Conservation (phyloP, 2,797 vertebrate genomes). For the Molossus molossus region DNA sequence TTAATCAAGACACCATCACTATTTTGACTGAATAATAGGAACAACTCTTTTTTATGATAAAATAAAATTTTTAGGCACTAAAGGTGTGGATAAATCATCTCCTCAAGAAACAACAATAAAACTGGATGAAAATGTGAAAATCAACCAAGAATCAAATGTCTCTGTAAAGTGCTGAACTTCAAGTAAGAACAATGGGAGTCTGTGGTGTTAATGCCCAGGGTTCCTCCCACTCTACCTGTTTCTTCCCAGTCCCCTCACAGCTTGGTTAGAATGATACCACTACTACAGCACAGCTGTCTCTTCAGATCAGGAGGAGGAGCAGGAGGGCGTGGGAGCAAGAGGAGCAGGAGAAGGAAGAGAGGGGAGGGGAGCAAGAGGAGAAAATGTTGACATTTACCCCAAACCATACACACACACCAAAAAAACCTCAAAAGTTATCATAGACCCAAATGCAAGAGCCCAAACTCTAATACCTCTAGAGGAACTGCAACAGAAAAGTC, state of each 20-base stretch:
- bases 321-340: too few species aligned
- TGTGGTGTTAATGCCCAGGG: not conserved
- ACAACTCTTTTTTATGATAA: not conserved
- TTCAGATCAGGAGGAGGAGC: not conserved
- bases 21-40: not conserved
- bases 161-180: not conserved
- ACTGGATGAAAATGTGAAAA: slow-evolving; percentile 36
- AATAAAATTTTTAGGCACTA: not conserved
- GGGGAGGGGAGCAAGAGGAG: not conserved
- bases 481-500: not conserved
- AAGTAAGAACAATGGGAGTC: not conserved
- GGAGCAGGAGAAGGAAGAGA: not conserved
- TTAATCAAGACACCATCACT: not conserved
- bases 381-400: not conserved
- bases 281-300: not conserved
- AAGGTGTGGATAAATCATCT: not conserved
- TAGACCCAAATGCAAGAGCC: not conserved
- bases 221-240: not conserved
- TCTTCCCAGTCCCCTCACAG: not conserved
- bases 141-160: not conserved
- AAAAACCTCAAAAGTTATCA: not conserved
- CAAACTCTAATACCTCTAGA: not conserved
- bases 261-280: not conserved
- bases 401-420: not conserved
- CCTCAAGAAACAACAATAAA: not conserved